A percentile compares a stretch with the other conserved stretches of the same genome.
phyloP scores from a whole-genome alignment of 2,888 invertebrate genomes.

The Protodeltote pygarga region DNA sequence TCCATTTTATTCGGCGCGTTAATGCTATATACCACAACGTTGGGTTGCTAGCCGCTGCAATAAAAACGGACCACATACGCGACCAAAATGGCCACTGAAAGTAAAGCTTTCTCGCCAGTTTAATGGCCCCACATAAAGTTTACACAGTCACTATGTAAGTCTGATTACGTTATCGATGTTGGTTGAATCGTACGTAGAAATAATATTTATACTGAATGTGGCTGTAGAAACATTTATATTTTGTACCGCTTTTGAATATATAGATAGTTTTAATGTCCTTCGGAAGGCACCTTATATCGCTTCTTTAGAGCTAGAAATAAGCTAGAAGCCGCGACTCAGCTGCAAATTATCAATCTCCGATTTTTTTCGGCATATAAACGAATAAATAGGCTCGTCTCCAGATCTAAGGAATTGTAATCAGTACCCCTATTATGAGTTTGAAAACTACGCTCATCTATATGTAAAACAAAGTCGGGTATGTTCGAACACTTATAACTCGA shows the following conservation, averaged over 20 bases:
- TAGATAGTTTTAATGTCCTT: background rate
- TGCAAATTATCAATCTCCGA: no score
- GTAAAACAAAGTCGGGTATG: no score
- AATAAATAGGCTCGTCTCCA: no score
- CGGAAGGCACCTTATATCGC: background rate
- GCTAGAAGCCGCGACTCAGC: no score
- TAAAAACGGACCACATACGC: background rate
- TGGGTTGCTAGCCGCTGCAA: background rate
- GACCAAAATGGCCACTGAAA: conserved; percentile 22
- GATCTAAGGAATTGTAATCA: no score
- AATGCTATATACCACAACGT: conserved; percentile 2
- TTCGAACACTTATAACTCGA: no score
- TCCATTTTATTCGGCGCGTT: background rate
- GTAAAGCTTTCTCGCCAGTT: conserved; percentile 23
- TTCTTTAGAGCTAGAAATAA: no score
- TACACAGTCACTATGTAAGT: conserved; percentile 47
- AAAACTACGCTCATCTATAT: no score
- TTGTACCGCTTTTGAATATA: background rate
- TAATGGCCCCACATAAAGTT: conserved; percentile 45
- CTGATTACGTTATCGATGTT: conserved; percentile 52
- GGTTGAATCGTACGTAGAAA: conserved; percentile 30
- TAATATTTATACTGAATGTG: conserved; percentile 33
- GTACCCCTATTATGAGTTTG: no score
- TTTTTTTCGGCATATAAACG: no score
- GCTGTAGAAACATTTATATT: conserved; percentile 1